Base-by-base conservation (phyloP, 1,140 invertebrate species). In the Leucophenga varia region DNA sequence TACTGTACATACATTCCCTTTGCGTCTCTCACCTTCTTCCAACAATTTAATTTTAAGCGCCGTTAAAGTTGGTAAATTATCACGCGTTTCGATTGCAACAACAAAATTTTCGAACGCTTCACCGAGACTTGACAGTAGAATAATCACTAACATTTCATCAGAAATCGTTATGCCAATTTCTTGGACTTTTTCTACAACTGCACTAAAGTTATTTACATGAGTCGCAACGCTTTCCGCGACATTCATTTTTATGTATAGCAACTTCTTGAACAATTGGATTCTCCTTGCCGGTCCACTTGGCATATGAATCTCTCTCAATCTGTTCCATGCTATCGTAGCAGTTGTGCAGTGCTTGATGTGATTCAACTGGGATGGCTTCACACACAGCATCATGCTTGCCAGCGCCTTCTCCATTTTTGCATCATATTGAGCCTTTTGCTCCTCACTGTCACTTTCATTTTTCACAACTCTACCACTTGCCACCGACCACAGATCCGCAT, bases 41-140 rank as follows among this genome's bases (percentile, higher is more conserved):
- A 36, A 14, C 18, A 50, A 21, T 21, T 50, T 47, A 3, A 37
- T 37, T 18, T 45, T 50, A 13, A 54, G 31, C 3, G 28, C 34
- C 16, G 14, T 45, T 2, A 49, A 22, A 10, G 7, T 25, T 10
- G 49, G 43, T 12, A 52, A 21, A 4, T 35, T 21, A 21, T 54
- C 52, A 3, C 52, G 9, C 12, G 42, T 32, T 42, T 54, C 52
- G 10, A 54, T 19, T 10, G 46, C 52, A 2, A 54, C 43, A 0
- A 54, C 47, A 10, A 54, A 50, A 28, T 50, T 54, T 31, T 50
- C 52, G 25, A 19, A 54, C 3, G 16, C 7, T 12, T 32, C 36
- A 10, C 42, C 37, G 1, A 50, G 30, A 14, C 41, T 46, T 0
- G 42, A 22, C 14, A 54, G 13, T 6, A 42, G 22, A 28, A 46